Evolutionary conservation across 2,888 invertebrate species (phyloP), one percentile per base, ranked within the genome.

Genomic region (Alloplasta piceator): DNA sequence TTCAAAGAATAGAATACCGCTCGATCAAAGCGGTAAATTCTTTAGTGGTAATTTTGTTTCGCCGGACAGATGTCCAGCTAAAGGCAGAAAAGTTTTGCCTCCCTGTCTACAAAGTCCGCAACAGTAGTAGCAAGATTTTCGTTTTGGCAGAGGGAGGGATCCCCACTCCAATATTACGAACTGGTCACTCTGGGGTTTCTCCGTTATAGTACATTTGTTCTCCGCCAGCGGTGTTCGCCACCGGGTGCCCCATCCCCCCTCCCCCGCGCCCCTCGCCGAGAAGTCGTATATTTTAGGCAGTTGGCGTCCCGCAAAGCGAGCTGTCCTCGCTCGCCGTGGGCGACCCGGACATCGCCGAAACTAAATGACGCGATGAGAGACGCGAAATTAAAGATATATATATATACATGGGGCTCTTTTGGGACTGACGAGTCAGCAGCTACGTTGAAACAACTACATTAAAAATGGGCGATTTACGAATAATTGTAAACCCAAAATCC

Each of bases 301-400:
- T 26, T 85, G 89, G 87, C 89, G 89, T 89, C 90, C 89, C 88
- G 74, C 74, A 88, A 87, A 86, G 89, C 85, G 88, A 89, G 86
- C 88, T 90, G 88, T 89, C 90, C 85, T 87, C 90, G 84, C 87
- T 85, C 86, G 79, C 86, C 85, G 83, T 86, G 86, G 86, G 85
- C 85, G 85, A 87, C 85, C 86, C 85, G 86, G 86, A 87, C 88
- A 86, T 87, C 86, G 84, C 83, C 78, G 72, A 84, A 83, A 85
- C 75, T 83, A 82, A 84, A 85, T 84, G 80, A 78, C 80, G 79
- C 74, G 76, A 79, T 26, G 63, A 71, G 75, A 64, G 48, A 71
- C 60, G 36, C 56, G 39, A 14, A 58, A 46, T 46, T 9, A 64
- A 39, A 64, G 46, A 58, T 26, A 73, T 78, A 58, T 38, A 39